These are phyloP conservation scores for Penaeus japonicus DNA, from an alignment of 1,140 invertebrate species.

Conservation along the genomic window DNA sequence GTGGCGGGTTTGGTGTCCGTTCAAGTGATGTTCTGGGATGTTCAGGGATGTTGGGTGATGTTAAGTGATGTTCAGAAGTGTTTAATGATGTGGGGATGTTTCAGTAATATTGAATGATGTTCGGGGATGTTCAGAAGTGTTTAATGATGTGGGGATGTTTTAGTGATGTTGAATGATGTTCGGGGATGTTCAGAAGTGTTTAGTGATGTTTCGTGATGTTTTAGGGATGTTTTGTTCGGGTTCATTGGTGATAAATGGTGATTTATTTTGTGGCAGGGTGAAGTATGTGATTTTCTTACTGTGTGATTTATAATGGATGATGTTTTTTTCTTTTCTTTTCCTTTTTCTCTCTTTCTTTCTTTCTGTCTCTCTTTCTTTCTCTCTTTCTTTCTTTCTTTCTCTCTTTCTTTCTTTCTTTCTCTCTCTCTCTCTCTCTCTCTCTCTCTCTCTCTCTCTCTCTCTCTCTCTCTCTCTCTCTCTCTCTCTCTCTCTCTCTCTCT, in stretches of 20 bases:
- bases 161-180: neutral
- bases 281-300: too few species aligned
- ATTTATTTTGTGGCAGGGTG: too few species aligned
- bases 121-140: neutral
- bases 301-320: too few species aligned
- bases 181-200: neutral
- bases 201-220: neutral
- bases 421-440: neutral
- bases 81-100: neutral
- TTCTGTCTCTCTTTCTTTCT: neutral
- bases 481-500: too few species aligned
- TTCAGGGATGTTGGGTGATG: neutral
- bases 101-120: neutral
- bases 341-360: neutral
- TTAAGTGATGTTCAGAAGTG: neutral
- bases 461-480: too few species aligned
- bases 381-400: neutral
- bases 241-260: neutral
- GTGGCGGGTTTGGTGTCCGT: neutral
- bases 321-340: neutral
- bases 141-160: neutral
- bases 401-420: neutral
- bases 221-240: neutral
- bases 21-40: neutral
- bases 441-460: neutral